Base-by-base conservation (phyloP, 2,888 invertebrate species). In the Copidosoma aretas region DNA sequence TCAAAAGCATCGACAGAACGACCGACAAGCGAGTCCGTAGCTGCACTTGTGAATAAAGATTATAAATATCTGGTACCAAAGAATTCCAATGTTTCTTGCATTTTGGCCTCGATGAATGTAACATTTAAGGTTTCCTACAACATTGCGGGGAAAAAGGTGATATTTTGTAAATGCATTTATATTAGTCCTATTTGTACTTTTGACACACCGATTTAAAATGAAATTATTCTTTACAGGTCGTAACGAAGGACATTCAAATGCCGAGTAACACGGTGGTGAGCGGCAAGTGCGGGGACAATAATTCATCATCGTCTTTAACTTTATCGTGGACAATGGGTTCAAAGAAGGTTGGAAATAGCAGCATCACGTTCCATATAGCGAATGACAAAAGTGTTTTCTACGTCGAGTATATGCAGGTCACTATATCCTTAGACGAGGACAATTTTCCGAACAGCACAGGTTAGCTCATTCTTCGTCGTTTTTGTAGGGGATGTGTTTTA, bases 11-110 rank as follows among this genome's bases (percentile, higher is more conserved):
- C 32, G 32, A 32, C 8, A 32, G 8, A 32, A 5, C 32, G 8
- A 32, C 32, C 32, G 4, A 46, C 46, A 14, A 4, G 2, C 4
- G 46, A 10, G 3, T 10, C 8, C 46, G 14, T 12, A 4, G 14
- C 2, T 12, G 46, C 17, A 46, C 4, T 4, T 4, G 8, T n/a
- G 12, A 25, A n/a, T 1, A 41, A 21, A 12, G 43, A 21, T 10
- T 66, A 49, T 5, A 12, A 56, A 15, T 66, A 24, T 22, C 5
- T 22, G 2, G 60, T 66, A 15, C 54, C 43, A 54, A 49, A 54
- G 10, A 17, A 65, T 10, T 59, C 65, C 19, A 46, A 21, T 17
- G 21, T 46, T 1, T 21, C 59, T 12, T 66, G 66, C 17, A 66
- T 56, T 14, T 39, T 66, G 12, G 60, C 60, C 0, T 21, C 60